Conservation (phyloP, 2,888 invertebrate genomes). For the Aplocera efformata region DNA sequence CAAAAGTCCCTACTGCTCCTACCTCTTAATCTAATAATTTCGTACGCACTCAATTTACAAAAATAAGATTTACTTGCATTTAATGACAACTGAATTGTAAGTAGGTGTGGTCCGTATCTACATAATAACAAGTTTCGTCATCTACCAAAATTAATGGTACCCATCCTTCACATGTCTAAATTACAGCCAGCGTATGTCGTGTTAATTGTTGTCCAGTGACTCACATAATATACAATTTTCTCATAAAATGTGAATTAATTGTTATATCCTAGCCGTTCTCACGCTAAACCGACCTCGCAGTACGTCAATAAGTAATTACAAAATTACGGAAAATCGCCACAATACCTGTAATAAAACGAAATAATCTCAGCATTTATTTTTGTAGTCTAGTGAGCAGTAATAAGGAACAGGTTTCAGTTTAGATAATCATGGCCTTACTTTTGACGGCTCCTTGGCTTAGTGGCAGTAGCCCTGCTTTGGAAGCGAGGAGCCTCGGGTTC, state of each 20-base stretch:
- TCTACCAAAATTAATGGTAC: background rate
- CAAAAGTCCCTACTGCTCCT: too few species aligned
- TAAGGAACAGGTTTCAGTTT: too few species aligned
- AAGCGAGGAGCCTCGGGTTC: too few species aligned
- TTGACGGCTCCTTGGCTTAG: too few species aligned
- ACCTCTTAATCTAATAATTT: too few species aligned
- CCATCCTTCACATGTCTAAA: background rate
- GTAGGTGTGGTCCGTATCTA: too few species aligned
- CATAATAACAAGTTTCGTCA: background rate
- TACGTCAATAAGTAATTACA: conserved; percentile 29
- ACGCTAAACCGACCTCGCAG: conserved; percentile 29
- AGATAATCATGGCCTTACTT: too few species aligned
- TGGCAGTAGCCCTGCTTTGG: too few species aligned
- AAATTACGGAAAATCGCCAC: conserved; percentile 27
- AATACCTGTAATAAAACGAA: conserved; percentile 18
- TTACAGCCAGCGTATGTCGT: conserved; percentile 3
- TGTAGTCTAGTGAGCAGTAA: conserved; percentile 6
- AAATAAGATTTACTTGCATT: too few species aligned
- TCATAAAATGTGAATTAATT: conserved; percentile 31
- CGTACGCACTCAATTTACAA: too few species aligned
- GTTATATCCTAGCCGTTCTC: conserved; percentile 29
- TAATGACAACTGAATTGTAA: too few species aligned
- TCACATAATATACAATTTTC: conserved; percentile 21
- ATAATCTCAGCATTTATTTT: conserved; percentile 3
- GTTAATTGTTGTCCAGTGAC: conserved; percentile 23